Base-by-base conservation (phyloP, 2,888 invertebrate genomes). In the Eupeodes latifasciatus region DNA sequence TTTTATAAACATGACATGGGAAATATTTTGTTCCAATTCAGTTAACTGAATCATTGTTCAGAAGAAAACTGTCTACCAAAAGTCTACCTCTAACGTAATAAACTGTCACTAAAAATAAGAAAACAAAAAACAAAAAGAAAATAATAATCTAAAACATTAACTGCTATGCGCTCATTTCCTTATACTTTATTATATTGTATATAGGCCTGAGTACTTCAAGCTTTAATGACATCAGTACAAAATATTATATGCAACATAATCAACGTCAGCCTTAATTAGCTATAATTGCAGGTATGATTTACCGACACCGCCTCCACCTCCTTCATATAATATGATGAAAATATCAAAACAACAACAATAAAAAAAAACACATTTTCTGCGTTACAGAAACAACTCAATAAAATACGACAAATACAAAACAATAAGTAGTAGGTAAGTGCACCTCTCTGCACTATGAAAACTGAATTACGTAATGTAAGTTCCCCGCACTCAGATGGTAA, bases 231-330 rank as follows among this genome's bases (percentile, higher is more conserved):
- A 74, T 67, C 72, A 19, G 67, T 40, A 64, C 12, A 53, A 53
- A 36, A 72, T 57, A 7, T 44, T 61, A 19, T 44, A 53, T 49
- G 74, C 83, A 79, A 61, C 62, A 75, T 57, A 75, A 80, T 84
- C 80, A 80, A 47, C 79, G 66, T 74, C 83, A 71, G 19, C 67
- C 74, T 80, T 57, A 79, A 84, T 84, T 84, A 84, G 62, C 84
- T 40, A 14, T 75, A 84, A 84, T 80, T 80, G 75, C 47, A 64
- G 62, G 79, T 80, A 75, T 80, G 80, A 80, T 75, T 72, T 74
- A 83, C 57, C 64, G 53, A 47, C 79, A 10, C 67, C 61, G 67
- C 66, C 72, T 19, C 53, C 64, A 51, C 61, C 47, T 51, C 2
- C 40, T 9, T 40, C 40, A 40, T 40, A 40, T 1, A 40, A 40